Evolutionary conservation across 2,888 invertebrate species (phyloP), one percentile per base, ranked within the genome.

Genomic region (Drosophila peninsularis): DNA sequence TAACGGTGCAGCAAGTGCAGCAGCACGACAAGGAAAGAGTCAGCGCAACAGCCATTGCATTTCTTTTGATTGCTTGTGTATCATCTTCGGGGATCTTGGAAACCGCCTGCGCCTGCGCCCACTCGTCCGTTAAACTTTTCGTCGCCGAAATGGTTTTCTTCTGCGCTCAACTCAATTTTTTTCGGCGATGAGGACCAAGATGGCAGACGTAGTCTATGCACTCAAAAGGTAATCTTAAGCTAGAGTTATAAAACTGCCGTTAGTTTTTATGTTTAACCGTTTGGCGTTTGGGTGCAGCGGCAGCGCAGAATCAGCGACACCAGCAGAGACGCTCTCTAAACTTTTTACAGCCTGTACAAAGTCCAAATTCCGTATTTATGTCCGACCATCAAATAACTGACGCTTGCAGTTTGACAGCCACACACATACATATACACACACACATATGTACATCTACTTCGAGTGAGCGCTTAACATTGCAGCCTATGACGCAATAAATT

Each of bases 1-100:
- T 86, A 83, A 83, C 86, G 83, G 78, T 75, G 73, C 77, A 71
- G 83, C 83, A 80, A 82, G 83, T 85, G 86, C 82, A 82, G 73
- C 62, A 75, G 61, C 62, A 66, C 63, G 55, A 62, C 61, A 62
- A 62, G 54, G 44, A 61, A 57, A 56, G 32, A 57, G 53, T 47
- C 61, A 54, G 56, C 58, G 58, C 56, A 64, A 49, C 62, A 66
- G 37, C 52, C 64, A 65, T 78, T 82, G 87, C 87, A 82, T 87
- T 87, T 80, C 82, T 85, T 87, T 87, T 89, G 88, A 89, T 88
- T 89, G 85, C 85, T 87, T 87, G 82, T 85, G 89, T 83, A 87
- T 89, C 87, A 88, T 85, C 83, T 78, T 80, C 71, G 78, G 79
- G 77, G 67, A 83, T 83, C 86, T 75, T 57, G 60, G 75, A 65